Conservation (phyloP, 2,113 vertebrate genomes). For the Coptodon bakossiorum region DNA sequence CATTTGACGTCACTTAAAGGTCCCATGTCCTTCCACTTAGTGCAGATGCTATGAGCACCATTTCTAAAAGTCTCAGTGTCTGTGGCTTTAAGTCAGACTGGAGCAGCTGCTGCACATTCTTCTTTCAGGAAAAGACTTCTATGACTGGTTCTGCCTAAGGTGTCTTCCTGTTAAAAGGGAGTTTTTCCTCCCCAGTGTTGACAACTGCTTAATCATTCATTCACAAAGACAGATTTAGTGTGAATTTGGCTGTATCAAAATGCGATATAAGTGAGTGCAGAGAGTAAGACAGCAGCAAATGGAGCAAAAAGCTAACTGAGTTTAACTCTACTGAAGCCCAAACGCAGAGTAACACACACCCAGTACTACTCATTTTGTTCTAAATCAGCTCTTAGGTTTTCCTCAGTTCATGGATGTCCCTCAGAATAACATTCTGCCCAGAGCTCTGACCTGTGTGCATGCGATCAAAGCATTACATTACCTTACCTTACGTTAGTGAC, state of each 20-base stretch:
- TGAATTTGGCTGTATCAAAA: background rate
- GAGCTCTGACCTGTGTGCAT: background rate
- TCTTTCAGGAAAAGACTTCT: background rate
- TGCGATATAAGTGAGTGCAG: background rate
- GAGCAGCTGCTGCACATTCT: background rate
- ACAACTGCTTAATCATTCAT: background rate
- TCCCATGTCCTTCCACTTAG: background rate
- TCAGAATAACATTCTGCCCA: background rate
- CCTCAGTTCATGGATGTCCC: background rate
- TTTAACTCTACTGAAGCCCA: background rate
- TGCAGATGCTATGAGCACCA: background rate
- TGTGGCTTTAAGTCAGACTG: background rate
- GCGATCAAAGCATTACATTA: background rate
- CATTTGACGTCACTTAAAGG: background rate
- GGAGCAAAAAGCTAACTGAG: background rate
- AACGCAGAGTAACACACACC: background rate
- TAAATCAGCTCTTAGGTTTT: background rate
- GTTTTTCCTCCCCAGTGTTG: fast-evolving
- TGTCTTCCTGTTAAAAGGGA: background rate
- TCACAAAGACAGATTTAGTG: background rate
- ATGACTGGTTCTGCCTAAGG: background rate
- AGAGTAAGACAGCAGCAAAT: background rate
- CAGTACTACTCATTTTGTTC: background rate
- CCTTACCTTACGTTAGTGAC: fast-evolving
- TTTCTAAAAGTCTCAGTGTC: background rate